Conservation (phyloP, 2,797 vertebrate species). For the Poecilia wingei region DNA sequence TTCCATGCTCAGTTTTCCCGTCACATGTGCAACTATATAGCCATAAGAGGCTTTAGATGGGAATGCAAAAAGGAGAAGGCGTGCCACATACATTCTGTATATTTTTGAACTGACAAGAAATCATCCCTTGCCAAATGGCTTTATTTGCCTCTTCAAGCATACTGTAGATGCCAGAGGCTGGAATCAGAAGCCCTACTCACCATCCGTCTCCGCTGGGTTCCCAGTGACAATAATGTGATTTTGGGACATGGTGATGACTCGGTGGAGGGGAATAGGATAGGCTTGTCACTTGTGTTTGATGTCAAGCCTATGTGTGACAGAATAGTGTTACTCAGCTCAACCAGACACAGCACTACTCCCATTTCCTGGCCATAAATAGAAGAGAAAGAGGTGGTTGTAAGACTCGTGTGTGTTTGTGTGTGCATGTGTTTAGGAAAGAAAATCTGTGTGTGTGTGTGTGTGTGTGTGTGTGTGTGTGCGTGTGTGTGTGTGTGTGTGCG, state of each 20-base stretch:
- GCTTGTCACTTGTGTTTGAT: slow-evolving; percentile 82
- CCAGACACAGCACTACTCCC: slow-evolving; percentile 73
- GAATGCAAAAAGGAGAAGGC: slow-evolving; percentile 64
- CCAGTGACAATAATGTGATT: slow-evolving; percentile 81
- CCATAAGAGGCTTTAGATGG: slow-evolving; percentile 72
- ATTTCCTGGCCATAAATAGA: slow-evolving; percentile 77
- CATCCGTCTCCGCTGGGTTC: slow-evolving; percentile 72
- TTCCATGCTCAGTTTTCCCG: slow-evolving; percentile 45
- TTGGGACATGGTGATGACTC: slow-evolving; percentile 83
- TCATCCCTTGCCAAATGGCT: slow-evolving; percentile 72
- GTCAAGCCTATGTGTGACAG: slow-evolving; percentile 81
- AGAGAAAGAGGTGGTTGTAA: slow-evolving; percentile 61
- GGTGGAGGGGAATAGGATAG: slow-evolving; percentile 76
- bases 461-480: slow-evolving; percentile 33
- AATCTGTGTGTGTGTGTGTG: slow-evolving; percentile 17
- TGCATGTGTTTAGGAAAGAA: slow-evolving; percentile 47
- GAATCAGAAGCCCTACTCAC: slow-evolving; percentile 73
- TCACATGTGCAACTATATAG: slow-evolving; percentile 46
- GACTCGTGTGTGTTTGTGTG: slow-evolving; percentile 40
- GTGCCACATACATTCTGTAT: slow-evolving; percentile 58
- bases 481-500: slow-evolving; percentile 24
- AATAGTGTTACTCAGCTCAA: slow-evolving; percentile 82
- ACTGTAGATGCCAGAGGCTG: slow-evolving; percentile 73
- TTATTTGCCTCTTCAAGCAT: slow-evolving; percentile 75
- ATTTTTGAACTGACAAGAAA: slow-evolving; percentile 73